Percentiles rank a stretch among this genome's conserved stretches.
phyloP scores from a whole-genome alignment of 2,797 vertebrate species.

The Characodon lateralis region DNA sequence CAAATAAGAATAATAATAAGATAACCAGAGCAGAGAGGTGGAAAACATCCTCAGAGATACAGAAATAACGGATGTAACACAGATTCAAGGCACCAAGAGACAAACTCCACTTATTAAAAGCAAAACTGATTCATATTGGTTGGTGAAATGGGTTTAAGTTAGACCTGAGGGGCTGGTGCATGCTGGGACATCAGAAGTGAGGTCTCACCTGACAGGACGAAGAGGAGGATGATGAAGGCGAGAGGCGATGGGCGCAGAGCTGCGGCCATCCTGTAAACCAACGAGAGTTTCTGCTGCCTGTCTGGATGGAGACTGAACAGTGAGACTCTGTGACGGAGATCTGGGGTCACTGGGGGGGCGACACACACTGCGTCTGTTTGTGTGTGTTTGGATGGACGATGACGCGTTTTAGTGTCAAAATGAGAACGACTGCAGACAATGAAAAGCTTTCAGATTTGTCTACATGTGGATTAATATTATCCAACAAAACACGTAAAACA shows the following conservation, averaged over 20 bases:
- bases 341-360: constrained; percentile 7
- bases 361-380: constrained; percentile 24
- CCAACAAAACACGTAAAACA: neutral
- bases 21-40: neutral
- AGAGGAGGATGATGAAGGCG: constrained; percentile 44
- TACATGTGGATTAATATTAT: neutral
- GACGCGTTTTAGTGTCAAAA: neutral
- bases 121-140: neutral
- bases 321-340: constrained; percentile 42
- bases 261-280: constrained; percentile 62
- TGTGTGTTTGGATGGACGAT: neutral
- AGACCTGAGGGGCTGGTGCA: too few relatives aligned
- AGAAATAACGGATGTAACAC: neutral
- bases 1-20: neutral
- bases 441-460: neutral
- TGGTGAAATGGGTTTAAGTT: too few relatives aligned
- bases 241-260: constrained; percentile 28
- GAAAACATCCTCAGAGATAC: neutral
- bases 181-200: neutral
- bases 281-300: constrained; percentile 34
- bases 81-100: neutral
- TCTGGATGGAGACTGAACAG: constrained; percentile 17
- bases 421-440: neutral
- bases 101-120: neutral
- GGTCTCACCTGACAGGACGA: constrained; percentile 71